Percentiles rank a stretch among this genome's conserved stretches.
These are phyloP conservation scores for Caradrina kadenii DNA, from an alignment of 2,888 invertebrate species.

Conservation along the genomic window DNA sequence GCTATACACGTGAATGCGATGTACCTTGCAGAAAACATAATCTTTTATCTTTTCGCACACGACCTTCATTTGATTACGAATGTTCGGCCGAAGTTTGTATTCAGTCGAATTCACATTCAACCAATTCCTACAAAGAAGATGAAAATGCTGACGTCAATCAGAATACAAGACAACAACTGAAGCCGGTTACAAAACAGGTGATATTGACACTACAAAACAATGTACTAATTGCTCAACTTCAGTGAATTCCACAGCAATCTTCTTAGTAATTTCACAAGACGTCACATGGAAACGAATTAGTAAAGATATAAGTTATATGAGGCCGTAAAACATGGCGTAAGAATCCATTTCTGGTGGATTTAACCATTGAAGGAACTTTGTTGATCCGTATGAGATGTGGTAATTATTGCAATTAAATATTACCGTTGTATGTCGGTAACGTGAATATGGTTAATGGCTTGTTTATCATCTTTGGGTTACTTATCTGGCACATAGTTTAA, in stretches of 20 bases:
- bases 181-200: neutral
- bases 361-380: constrained; percentile 21
- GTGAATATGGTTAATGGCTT: neutral
- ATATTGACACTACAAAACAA: constrained; percentile 14
- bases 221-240: constrained; percentile 18
- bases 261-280: constrained; percentile 27
- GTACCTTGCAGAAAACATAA: no score
- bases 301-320: constrained; percentile 21
- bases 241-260: constrained; percentile 5
- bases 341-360: neutral
- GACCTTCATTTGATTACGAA: no score
- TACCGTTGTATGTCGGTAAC: neutral
- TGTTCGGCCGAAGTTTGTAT: no score
- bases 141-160: no score
- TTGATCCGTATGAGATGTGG: neutral
- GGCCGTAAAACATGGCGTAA: constrained; percentile 35
- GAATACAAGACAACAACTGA: no score
- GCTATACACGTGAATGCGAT: no score
- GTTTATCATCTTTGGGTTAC: neutral
- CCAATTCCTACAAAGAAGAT: no score
- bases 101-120: no score
- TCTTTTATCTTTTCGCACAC: no score
- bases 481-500: no score
- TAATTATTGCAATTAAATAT: constrained; percentile 16
- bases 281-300: constrained; percentile 24